A percentile compares a stretch with the other conserved stretches of the same genome.
phyloP scores from a whole-genome alignment of 2,113 vertebrate genomes.

The Chionis minor region DNA sequence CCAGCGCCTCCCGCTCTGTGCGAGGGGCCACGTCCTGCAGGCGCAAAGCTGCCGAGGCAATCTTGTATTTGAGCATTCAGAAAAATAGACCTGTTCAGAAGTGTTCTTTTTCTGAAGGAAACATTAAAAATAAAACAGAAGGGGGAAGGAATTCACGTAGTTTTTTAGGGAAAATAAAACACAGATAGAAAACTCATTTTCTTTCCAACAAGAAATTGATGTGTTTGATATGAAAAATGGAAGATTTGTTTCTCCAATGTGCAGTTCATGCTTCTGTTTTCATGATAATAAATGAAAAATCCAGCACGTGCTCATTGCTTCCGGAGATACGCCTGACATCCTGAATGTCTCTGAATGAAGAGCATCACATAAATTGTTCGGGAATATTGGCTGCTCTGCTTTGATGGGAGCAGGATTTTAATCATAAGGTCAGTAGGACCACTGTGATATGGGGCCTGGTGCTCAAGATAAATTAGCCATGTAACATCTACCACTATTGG shows the following conservation, averaged over 20 bases:
- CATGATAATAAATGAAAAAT: background rate
- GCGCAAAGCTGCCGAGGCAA: background rate
- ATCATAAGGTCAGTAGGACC: background rate
- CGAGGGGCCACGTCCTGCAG: background rate
- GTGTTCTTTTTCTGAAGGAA: background rate
- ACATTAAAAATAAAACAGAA: background rate
- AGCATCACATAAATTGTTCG: background rate
- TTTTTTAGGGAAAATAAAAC: background rate
- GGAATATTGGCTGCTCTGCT: background rate
- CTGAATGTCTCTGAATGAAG: background rate
- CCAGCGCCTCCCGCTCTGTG: background rate
- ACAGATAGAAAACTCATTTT: background rate
- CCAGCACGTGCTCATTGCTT: background rate
- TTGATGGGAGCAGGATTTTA: background rate
- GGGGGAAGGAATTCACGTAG: background rate
- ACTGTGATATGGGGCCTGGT: background rate
- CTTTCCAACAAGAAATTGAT: background rate
- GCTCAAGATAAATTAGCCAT: background rate
- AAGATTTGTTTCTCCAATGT: background rate
- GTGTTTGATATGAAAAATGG: background rate
- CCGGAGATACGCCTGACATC: background rate
- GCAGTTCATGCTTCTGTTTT: background rate
- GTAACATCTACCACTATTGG: background rate
- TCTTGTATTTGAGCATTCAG: background rate
- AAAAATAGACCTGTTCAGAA: background rate